Evolutionary conservation across 2,888 invertebrate genomes (phyloP), one percentile per base, ranked within the genome.

Genomic region (Petrolisthes cinctipes): DNA sequence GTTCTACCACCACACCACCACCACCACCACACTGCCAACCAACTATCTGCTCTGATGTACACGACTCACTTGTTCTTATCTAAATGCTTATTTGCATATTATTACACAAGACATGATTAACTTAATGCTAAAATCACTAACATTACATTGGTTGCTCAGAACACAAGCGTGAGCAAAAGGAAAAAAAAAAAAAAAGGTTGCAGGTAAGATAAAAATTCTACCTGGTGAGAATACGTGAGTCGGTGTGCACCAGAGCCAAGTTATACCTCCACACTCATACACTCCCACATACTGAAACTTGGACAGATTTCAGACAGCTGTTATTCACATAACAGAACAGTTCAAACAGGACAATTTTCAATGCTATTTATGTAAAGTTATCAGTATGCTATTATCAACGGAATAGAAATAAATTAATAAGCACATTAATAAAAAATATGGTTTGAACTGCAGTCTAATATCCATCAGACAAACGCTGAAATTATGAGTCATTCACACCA

Each of bases 21-120:
- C 87, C 87, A 87, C 83, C 83, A 73, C 71, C 79, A 87, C 87
- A 87, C 87, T 87, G 87, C 87, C 83, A 87, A 80, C 87, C 87
- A 87, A 87, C 80, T 79, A 80, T 76, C 71, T 80, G 83, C 83
- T 87, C 73, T 79, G 81, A 80, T 83, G 75, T 57, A 87, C 87
- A 87, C 83, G 87, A 80, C 83, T 83, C 37, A 82, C 20, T 14
- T 71, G 71, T 82, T 80, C 82, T 82, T 80, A 83, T 78, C 83
- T 86, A 86, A 61, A 79, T 82, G 83, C 86, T 76, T 78, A 78
- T 66, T 84, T 56, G 84, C 78, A 76, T 83, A 84, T 78, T 84
- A 84, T 78, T 76, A 83, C 75, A 75, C 73, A 75, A 86, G n/a
- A 6, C 17, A 86, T 51, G 80, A 68, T 79, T 78, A 82, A 71